Percentiles rank a stretch among this genome's conserved stretches.
Evolutionary conservation across 2,888 invertebrate genomes (phyloP).

Genomic region (Heliconius sara): DNA sequence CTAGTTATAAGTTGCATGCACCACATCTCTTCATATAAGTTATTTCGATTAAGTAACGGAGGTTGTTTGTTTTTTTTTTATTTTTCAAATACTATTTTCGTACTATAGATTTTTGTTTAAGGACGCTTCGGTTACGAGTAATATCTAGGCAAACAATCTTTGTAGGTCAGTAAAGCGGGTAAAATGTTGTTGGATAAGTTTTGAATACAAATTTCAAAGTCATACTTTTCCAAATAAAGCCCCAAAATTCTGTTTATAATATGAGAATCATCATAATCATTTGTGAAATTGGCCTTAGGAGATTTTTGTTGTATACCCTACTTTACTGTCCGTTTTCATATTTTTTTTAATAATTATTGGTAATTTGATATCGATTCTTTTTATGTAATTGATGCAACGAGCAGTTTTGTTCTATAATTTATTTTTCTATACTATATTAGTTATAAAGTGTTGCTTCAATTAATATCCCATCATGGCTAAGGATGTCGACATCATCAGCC

Average conservation of each 20-base stretch:
- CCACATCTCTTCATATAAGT: constrained; percentile 65
- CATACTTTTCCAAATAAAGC: not conserved
- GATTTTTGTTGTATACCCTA: constrained; percentile 43
- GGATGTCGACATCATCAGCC: constrained; percentile 63
- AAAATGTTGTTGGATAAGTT: not conserved
- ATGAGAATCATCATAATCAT: not conserved
- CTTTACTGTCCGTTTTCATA: constrained; percentile 68
- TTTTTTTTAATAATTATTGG: constrained; percentile 56
- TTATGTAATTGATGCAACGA: constrained; percentile 54
- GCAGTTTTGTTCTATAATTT: constrained; percentile 52
- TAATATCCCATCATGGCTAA: constrained; percentile 59
- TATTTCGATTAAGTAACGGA: constrained; percentile 55
- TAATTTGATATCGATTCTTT: constrained; percentile 51
- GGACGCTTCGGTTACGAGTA: constrained; percentile 33
- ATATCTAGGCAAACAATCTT: constrained; percentile 47
- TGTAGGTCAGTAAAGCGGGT: constrained; percentile 51
- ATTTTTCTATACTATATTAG: constrained; percentile 51
- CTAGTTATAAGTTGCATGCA: constrained; percentile 71
- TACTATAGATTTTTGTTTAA: constrained; percentile 29
- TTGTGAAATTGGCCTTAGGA: constrained; percentile 8
- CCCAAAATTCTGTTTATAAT: not conserved
- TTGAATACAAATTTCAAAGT: not conserved
- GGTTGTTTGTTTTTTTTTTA: constrained; percentile 48
- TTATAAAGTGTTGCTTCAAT: constrained; percentile 68
- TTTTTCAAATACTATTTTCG: constrained; percentile 14